Evolutionary conservation across 1,140 invertebrate genomes (phyloP), one percentile per base, ranked within the genome.

Genomic region (Teleopsis dalmanni): DNA sequence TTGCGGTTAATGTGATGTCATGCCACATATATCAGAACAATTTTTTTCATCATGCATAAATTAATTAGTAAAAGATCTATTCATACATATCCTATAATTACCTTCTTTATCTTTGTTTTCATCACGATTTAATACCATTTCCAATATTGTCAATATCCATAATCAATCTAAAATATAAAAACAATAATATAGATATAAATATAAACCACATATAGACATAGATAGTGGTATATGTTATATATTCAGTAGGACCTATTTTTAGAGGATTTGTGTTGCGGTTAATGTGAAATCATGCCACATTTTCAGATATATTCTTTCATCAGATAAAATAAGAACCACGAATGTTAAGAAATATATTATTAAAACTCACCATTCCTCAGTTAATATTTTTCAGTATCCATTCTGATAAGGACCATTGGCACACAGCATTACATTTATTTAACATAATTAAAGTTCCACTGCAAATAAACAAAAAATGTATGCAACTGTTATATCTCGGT

Each of bases 1-100:
- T 65, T 66, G 62, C 62, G 63, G 60, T 54, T 54, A 50, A 53
- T 63, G 60, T 56, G 62, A 60, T 18, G 65, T 66, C 63, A 66
- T 63, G 41, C 36, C 62, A 61, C 62, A 65, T 54, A 51, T 16
- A 34, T 62, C 59, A 62, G 55, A 18, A 38, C 57, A 43, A 37
- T 38, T 60, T 52, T 22, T 60, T 40, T 62, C 60, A 63, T 62
- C 61, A 60, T 35, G n/a, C n/a, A n/a, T n/a, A n/a, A n/a, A n/a
- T n/a, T n/a, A n/a, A n/a, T n/a, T n/a, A n/a, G n/a, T n/a, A n/a
- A n/a, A n/a, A n/a, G n/a, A n/a, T n/a, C n/a, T n/a, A n/a, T n/a
- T n/a, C n/a, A n/a, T n/a, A n/a, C n/a, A n/a, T n/a, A n/a, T n/a
- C n/a, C n/a, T n/a, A n/a, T n/a, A n/a, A n/a, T n/a, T n/a, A n/a